Base-by-base conservation (phyloP, 1,140 invertebrate species). In the Drosophila nebulosa region DNA sequence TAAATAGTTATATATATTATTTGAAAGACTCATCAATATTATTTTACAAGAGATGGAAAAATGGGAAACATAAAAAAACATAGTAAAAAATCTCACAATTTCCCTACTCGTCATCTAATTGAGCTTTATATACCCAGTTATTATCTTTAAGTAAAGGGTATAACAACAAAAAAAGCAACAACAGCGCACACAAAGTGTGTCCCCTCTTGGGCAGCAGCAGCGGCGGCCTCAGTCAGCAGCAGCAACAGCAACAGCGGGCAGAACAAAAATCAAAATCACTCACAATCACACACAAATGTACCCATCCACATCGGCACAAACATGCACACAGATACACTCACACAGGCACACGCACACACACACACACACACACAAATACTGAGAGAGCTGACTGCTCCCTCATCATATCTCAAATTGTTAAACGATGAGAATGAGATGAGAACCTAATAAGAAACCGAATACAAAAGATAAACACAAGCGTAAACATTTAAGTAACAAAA, bases 401-500 rank as follows among this genome's bases (percentile, higher is more conserved):
- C 56, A 86, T 86, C 83, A 86, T 86, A 86, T 86, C 81, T 86
- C 83, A 86, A 90, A 90, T 90, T 90, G 86, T 90, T 90, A 86
- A 90, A 90, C 86, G 86, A 90, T 90, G 86, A 90, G 83, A 86
- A 86, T 83, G 86, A 89, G 86, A 89, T 89, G 86, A 89, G 86
- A 90, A 90, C 86, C 86, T 90, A 90, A 90, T 90, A 90, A 90
- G 86, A 90, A 90, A 90, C 86, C 86, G 86, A 90, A 90, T 90
- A 90, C 86, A 90, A 90, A 90, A 90, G 86, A 90, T 90, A 90
- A 90, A 90, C 86, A 90, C 86, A 86, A 89, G 86, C 86, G 86
- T 89, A 90, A 89, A 90, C 86, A 90, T 90, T 90, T 90, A 90
- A 90, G 86, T 90, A 90, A 90, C 86, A 90, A 90, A 90, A 90